Percentiles rank a stretch among this genome's conserved stretches.
Conservation (phyloP, 2,113 vertebrate genomes). For the Coracopsis vasa region DNA sequence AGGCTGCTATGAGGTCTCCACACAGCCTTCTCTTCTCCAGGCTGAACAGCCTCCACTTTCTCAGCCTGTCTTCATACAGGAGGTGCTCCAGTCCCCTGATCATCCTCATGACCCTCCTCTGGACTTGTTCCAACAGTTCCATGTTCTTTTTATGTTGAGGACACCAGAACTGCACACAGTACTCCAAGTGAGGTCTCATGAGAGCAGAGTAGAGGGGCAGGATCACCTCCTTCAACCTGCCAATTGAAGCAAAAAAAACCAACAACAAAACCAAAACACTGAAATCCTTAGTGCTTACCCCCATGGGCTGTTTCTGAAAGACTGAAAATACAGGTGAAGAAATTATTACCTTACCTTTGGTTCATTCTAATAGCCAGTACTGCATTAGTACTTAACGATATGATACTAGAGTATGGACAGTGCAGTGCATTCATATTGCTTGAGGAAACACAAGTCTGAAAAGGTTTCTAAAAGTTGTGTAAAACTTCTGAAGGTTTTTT, state of each 20-base stretch:
- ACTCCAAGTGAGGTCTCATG: too few species aligned
- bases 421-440: background rate
- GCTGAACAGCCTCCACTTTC: too few species aligned
- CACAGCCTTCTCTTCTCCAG: too few species aligned
- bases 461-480: background rate
- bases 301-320: background rate
- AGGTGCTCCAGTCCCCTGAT: too few species aligned
- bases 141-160: too few species aligned
- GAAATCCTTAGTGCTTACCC: background rate
- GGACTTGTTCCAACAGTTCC: too few species aligned
- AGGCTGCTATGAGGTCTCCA: too few species aligned
- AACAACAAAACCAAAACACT: background rate
- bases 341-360: background rate
- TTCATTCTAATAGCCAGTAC: background rate
- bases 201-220: too few species aligned
- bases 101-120: too few species aligned
- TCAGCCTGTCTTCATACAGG: too few species aligned
- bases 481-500: background rate
- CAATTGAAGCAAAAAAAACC: background rate
- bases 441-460: background rate
- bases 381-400: rapidly evolving
- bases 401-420: background rate
- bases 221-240: too few species aligned
- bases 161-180: too few species aligned
- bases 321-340: background rate